Conservation (phyloP, 2,888 invertebrate species). For the Zygogramma bicolorata region DNA sequence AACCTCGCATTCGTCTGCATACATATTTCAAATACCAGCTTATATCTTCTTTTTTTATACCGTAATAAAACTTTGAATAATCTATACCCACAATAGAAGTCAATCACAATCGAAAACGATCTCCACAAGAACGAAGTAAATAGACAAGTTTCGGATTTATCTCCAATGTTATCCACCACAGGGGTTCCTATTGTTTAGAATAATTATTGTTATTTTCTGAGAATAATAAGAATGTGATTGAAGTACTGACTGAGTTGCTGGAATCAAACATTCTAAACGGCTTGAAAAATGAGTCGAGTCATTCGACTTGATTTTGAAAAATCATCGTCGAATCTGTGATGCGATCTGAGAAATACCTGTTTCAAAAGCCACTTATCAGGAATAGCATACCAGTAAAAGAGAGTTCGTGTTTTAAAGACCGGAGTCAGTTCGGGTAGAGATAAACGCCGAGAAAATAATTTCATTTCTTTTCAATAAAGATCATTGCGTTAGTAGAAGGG, state of each 20-base stretch:
- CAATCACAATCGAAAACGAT: constrained; percentile 55
- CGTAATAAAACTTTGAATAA: constrained; percentile 57
- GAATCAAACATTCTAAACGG: constrained; percentile 50
- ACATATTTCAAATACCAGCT: constrained; percentile 46
- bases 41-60: constrained; percentile 48
- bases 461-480: too few relatives aligned
- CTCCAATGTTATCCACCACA: constrained; percentile 60
- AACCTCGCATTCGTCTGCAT: constrained; percentile 43
- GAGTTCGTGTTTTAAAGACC: not conserved
- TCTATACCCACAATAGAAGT: constrained; percentile 51
- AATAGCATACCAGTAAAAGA: constrained; percentile 23
- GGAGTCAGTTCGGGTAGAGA: not conserved
- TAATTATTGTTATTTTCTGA: constrained; percentile 64
- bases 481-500: too few relatives aligned
- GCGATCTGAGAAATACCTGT: constrained; percentile 43
- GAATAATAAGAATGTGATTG: constrained; percentile 55
- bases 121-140: constrained; percentile 51
- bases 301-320: constrained; percentile 67
- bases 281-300: constrained; percentile 66
- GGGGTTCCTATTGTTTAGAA: constrained; percentile 67
- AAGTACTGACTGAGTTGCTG: not conserved
- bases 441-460: not conserved
- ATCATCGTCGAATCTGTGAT: constrained; percentile 59
- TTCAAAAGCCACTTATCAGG: constrained; percentile 39
- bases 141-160: constrained; percentile 49